Conservation (phyloP, 2,888 invertebrate genomes). For the Matsumyia berberina region DNA sequence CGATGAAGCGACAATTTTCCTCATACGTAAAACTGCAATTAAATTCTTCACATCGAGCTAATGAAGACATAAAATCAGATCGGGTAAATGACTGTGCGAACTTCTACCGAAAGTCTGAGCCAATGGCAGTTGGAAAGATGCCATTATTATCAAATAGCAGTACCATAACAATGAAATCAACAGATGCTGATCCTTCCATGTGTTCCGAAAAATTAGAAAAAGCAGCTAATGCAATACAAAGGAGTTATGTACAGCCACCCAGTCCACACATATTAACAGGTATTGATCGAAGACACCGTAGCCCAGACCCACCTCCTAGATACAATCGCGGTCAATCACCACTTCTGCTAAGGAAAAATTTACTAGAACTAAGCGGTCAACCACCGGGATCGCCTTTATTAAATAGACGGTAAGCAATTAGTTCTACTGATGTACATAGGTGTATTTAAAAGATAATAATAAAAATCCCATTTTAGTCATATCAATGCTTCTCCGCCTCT, state of each 20-base stretch:
- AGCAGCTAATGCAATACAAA: conserved; percentile 25
- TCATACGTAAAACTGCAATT: conserved; percentile 93
- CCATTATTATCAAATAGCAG: conserved; percentile 41
- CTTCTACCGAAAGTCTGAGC: conserved; percentile 34
- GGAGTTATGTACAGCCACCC: conserved; percentile 74
- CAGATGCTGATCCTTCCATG: conserved; percentile 15
- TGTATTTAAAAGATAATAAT: not conserved
- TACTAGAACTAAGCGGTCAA: conserved; percentile 85
- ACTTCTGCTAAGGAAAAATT: conserved; percentile 86
- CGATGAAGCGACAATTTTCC: conserved; percentile 91
- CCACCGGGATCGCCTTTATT: conserved; percentile 85
- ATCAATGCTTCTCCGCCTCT: conserved; percentile 85
- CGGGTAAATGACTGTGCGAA: conserved; percentile 19
- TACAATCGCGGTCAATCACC: conserved; percentile 85
- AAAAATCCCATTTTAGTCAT: conserved; percentile 79
- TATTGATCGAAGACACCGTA: conserved; percentile 85
- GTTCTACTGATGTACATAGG: conserved; percentile 25
- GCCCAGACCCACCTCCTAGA: conserved; percentile 87
- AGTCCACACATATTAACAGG: conserved; percentile 81
- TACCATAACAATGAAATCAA: conserved; percentile 44
- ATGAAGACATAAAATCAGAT: conserved; percentile 45
- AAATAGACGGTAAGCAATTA: conserved; percentile 85
- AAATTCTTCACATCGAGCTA: conserved; percentile 79
- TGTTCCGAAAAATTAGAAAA: conserved; percentile 33
- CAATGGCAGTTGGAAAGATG: conserved; percentile 26